Conservation (phyloP, 2,888 invertebrate species). For the Choreutis nemorana region DNA sequence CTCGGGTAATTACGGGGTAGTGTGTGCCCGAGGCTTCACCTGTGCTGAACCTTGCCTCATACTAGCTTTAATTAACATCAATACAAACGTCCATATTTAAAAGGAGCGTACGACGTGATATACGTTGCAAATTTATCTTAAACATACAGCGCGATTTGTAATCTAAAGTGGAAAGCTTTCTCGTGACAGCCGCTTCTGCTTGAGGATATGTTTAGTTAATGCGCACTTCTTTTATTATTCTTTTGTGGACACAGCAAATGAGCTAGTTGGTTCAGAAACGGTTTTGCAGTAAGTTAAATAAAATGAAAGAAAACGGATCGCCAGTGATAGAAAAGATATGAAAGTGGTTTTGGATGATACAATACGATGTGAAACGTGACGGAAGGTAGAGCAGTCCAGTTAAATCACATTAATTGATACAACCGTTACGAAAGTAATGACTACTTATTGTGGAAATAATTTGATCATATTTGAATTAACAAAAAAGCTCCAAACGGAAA, state of each 20-base stretch:
- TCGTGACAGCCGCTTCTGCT: slow-evolving; percentile 15
- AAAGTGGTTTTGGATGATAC: too few relatives aligned
- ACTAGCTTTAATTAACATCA: slow-evolving; percentile 41
- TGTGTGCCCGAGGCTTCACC: slow-evolving; percentile 16
- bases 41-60: slow-evolving; percentile 16
- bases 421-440: slow-evolving; percentile 58
- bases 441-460: slow-evolving; percentile 55
- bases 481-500: slow-evolving; percentile 24
- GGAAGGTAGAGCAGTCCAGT: slow-evolving; percentile 43
- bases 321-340: too few relatives aligned
- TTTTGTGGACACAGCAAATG: neutral
- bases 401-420: slow-evolving; percentile 57
- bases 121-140: slow-evolving; percentile 31
- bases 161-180: slow-evolving; percentile 22
- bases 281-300: too few relatives aligned
- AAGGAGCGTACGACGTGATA: slow-evolving; percentile 28
- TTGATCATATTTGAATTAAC: slow-evolving; percentile 49
- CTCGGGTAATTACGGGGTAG: slow-evolving; percentile 14
- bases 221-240: neutral
- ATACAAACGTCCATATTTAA: slow-evolving; percentile 24
- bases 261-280: too few relatives aligned
- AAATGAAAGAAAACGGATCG: too few relatives aligned
- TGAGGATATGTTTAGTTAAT: neutral
- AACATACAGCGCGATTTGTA: slow-evolving; percentile 25
- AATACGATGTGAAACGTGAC: slow-evolving; percentile 54